Evolutionary conservation across 2,888 invertebrate genomes (phyloP).

Genomic region (Drosophila silvestris): DNA sequence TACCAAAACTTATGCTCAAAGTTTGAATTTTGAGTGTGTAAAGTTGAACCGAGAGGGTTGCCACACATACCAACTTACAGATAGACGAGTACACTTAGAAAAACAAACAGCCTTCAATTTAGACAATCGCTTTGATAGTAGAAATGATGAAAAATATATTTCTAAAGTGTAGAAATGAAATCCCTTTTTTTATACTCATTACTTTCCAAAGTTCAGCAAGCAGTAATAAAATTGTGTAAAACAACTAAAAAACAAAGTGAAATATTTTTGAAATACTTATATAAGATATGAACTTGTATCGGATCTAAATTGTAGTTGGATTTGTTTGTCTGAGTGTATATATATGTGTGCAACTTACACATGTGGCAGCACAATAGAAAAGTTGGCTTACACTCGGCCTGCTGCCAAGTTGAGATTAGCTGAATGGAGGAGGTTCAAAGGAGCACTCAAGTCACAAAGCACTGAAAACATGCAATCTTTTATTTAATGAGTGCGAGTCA

Average conservation of each 20-base stretch:
- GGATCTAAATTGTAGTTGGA: not conserved
- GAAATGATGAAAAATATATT: not conserved
- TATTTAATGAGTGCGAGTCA: slow-evolving; percentile 78
- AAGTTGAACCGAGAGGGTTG: slow-evolving; percentile 39
- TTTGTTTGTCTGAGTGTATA: not conserved
- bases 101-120: not conserved
- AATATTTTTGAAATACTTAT: no score
- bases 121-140: not conserved
- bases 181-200: no score
- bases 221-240: not conserved
- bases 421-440: slow-evolving; percentile 8
- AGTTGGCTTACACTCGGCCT: slow-evolving; percentile 38
- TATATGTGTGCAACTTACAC: not conserved
- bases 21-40: slow-evolving; percentile 51
- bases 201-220: no score
- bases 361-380: slow-evolving; percentile 34
- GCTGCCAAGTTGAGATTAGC: slow-evolving; percentile 49
- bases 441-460: slow-evolving; percentile 53
- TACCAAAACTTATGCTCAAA: slow-evolving; percentile 50
- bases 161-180: not conserved
- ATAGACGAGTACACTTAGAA: not conserved
- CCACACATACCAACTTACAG: not conserved
- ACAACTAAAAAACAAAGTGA: not conserved
- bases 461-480: slow-evolving; percentile 78
- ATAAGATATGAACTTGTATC: no score